A percentile compares a stretch with the other conserved stretches of the same genome.
These are phyloP conservation scores for Chironomus tepperi DNA, from an alignment of 1,140 invertebrate species.

Conservation along the genomic window DNA sequence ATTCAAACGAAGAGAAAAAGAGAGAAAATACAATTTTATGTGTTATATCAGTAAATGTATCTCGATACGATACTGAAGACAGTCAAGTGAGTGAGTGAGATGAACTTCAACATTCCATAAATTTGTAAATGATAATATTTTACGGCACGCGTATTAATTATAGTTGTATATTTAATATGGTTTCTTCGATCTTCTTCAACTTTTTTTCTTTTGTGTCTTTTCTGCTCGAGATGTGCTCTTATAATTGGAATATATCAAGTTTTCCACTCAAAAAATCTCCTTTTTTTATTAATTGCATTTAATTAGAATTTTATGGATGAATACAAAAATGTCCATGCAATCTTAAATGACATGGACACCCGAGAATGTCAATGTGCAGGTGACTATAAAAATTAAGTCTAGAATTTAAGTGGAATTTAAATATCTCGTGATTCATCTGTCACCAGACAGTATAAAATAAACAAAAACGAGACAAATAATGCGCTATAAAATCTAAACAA, in stretches of 20 bases:
- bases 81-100: no score
- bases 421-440: neutral
- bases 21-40: no score
- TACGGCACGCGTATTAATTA: conserved; percentile 23
- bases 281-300: no score
- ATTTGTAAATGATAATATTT: conserved; percentile 23
- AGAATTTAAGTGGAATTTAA: no score
- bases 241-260: neutral
- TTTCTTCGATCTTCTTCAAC: neutral
- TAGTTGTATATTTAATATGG: neutral
- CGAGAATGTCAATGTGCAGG: no score
- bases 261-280: no score
- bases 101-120: conserved; percentile 6
- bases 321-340: no score
- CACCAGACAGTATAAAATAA: neutral
- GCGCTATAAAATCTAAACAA: neutral
- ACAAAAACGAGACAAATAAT: neutral
- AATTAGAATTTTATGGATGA: no score
- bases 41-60: no score
- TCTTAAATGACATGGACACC: no score
- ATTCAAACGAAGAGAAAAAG: neutral
- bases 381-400: no score
- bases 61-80: no score
- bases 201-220: neutral
- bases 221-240: neutral